Conservation (phyloP, 2,797 vertebrate species). For the Neosilurus mollespiculum region DNA sequence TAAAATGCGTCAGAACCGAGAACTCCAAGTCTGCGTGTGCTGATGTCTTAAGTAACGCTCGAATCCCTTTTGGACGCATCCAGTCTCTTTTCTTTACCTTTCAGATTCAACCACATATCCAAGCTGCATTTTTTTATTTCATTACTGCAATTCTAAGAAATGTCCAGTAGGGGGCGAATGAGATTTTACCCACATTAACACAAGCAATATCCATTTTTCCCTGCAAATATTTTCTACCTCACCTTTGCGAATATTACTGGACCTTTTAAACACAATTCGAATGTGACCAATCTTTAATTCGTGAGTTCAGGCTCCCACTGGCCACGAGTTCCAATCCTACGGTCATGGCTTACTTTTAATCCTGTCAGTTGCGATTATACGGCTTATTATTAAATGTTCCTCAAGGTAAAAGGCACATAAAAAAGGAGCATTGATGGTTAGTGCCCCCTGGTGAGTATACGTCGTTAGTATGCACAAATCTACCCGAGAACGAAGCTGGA, state of each 20-base stretch:
- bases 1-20: constrained; percentile 87
- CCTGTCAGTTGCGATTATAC: neutral
- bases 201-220: too few relatives aligned
- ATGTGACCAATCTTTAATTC: too few relatives aligned
- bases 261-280: too few relatives aligned
- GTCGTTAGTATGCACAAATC: neutral
- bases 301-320: too few relatives aligned
- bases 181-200: neutral
- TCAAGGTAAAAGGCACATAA: neutral
- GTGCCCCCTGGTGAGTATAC: neutral
- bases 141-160: neutral
- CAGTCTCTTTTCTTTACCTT: neutral
- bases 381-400: neutral
- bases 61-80: neutral
- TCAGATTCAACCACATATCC: too few relatives aligned
- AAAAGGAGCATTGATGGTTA: neutral
- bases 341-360: neutral
- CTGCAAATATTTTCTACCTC: neutral
- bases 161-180: neutral
- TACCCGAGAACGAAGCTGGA: neutral
- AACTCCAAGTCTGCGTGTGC: constrained; percentile 7
- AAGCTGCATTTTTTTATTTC: too few relatives aligned
- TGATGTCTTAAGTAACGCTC: neutral
- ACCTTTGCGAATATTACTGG: too few relatives aligned
- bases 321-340: neutral